phyloP scores from a whole-genome alignment of 2,888 invertebrate genomes.

The Deilephila elpenor region DNA sequence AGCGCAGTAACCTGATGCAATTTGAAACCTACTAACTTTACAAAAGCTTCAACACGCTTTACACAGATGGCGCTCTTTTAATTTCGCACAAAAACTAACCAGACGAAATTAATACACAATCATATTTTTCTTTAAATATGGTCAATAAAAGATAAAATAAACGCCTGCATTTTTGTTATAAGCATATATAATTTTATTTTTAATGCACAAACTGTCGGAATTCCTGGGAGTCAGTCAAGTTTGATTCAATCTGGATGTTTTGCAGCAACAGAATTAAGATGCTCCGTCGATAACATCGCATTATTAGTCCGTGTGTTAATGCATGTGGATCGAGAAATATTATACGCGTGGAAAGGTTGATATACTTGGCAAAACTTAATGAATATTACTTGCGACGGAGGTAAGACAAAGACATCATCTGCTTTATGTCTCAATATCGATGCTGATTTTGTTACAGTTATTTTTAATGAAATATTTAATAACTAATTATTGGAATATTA shows the following conservation, averaged over 20 bases:
- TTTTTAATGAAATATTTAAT: background rate
- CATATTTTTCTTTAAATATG: background rate
- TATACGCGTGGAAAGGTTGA: conserved; percentile 66
- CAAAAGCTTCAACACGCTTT: background rate
- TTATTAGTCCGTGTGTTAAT: conserved; percentile 44
- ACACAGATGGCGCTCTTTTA: conserved; percentile 20
- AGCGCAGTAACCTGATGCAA: background rate
- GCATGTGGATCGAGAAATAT: conserved; percentile 68
- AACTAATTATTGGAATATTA: background rate
- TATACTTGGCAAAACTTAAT: conserved; percentile 32
- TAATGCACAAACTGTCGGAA: conserved; percentile 44
- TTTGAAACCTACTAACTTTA: background rate
- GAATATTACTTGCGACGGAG: conserved; percentile 13
- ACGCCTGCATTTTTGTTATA: background rate
- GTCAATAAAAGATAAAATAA: conserved; percentile 18
- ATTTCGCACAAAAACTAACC: background rate
- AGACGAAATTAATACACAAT: background rate
- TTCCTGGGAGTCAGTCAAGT: conserved; percentile 60
- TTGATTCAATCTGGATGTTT: conserved; percentile 54
- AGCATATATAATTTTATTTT: conserved; percentile 19
- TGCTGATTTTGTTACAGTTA: background rate
- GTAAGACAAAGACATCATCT: conserved; percentile 18
- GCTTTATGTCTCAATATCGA: conserved; percentile 13
- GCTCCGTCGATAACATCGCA: conserved; percentile 62
- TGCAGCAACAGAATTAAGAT: conserved; percentile 62